Conservation (phyloP, 2,888 invertebrate species). For the Leptinotarsa peninsularis region DNA sequence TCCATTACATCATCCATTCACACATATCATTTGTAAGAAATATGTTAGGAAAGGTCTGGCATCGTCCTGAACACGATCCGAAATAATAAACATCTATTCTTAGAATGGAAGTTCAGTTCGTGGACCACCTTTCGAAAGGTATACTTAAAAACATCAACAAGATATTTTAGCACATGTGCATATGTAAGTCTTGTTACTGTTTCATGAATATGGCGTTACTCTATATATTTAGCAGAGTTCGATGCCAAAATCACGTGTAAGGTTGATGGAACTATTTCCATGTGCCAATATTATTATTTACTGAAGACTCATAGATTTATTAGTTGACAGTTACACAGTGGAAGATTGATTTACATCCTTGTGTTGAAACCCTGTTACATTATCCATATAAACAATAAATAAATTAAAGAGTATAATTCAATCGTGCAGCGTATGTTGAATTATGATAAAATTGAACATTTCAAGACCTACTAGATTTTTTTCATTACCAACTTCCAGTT, state of each 20-base stretch:
- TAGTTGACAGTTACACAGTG: neutral
- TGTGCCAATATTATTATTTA: neutral
- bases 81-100: slow-evolving; percentile 20
- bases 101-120: slow-evolving; percentile 6
- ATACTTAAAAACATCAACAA: neutral
- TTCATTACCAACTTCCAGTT: too few species aligned
- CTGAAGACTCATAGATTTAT: neutral
- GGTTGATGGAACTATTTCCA: neutral
- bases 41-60: slow-evolving; percentile 9
- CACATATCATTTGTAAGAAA: neutral
- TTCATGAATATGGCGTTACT: neutral
- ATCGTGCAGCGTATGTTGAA: too few species aligned
- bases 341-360: too few species aligned
- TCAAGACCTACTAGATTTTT: too few species aligned
- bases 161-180: slow-evolving; percentile 1
- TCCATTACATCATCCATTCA: neutral
- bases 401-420: too few species aligned
- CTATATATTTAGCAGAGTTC: neutral
- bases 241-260: neutral
- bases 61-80: neutral
- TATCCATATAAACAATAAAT: too few species aligned
- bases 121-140: neutral
- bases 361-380: too few species aligned
- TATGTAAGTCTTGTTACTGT: neutral
- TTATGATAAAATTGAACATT: too few species aligned